Conservation (phyloP, 2,888 invertebrate genomes). For the Lycocerus yunnanus region DNA sequence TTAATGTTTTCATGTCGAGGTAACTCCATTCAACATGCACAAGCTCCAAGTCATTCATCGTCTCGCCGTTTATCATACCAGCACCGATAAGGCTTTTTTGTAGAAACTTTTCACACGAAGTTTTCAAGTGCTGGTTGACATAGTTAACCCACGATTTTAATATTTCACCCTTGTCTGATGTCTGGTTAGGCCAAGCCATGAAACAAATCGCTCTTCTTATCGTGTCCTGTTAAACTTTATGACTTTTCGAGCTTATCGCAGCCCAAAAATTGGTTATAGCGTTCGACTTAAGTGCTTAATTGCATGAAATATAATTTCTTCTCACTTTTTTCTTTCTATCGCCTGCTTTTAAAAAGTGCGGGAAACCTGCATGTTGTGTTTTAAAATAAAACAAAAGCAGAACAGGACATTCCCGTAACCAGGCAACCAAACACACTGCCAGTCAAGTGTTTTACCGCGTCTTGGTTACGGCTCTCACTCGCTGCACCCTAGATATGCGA, state of each 20-base stretch:
- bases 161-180: not conserved
- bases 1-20: not conserved
- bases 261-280: constrained; percentile 25
- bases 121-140: not conserved
- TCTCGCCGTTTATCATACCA: not conserved
- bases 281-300: constrained; percentile 28
- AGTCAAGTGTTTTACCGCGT: too few species aligned
- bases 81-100: not conserved
- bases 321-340: not conserved
- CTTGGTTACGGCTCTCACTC: too few species aligned
- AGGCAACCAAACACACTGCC: too few species aligned
- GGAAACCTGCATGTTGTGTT: not conserved
- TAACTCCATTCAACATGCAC: not conserved
- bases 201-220: constrained; percentile 28
- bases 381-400: not conserved
- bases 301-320: constrained; percentile 21
- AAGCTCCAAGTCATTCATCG: not conserved
- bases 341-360: not conserved
- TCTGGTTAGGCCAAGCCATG: not conserved
- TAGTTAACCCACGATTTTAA: not conserved
- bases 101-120: not conserved
- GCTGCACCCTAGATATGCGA: too few species aligned
- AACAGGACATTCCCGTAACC: too few species aligned
- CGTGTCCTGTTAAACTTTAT: constrained; percentile 32
- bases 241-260: constrained; percentile 31